Evolutionary conservation across 2,888 invertebrate genomes (phyloP), one percentile per base, ranked within the genome.

Genomic region (Brachynemurus nebulosus): DNA sequence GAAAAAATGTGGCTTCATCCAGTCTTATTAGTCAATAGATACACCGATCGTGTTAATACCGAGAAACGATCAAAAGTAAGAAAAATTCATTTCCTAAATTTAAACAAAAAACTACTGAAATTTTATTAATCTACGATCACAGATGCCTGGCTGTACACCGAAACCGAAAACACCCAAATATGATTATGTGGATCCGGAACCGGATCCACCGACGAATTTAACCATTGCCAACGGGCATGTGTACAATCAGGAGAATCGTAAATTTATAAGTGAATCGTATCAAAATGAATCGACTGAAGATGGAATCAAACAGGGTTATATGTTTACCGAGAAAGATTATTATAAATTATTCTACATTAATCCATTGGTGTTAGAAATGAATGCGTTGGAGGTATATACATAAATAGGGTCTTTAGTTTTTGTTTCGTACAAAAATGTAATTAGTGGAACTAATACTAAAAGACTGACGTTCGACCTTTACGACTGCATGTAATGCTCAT

Each of bases 1-100:
- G 68, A 72, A 3, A 78, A 78, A 55, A 67, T 80, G 57, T 72
- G 67, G 52, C 65, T 74, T 47, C 80, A 80, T 59, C 80, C 80
- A 1, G 74, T 81, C 3, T 78, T 80, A 60, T 70, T 74, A n/a
- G 76, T 77, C 53, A 75, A 76, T 69, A 58, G 68, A 34, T 71
- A 68, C 49, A 69, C 70, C 48, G 66, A 66, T 50, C 57, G 63
- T 44, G 57, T 71, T 48, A 69, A 71, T 47, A 62, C 62, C 9
- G 68, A 67, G 49, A 59, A 68, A 48, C 62, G n/a, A n/a, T n/a
- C n/a, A n/a, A n/a, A n/a, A n/a, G n/a, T n/a, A n/a, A n/a, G n/a
- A n/a, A n/a, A n/a, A n/a, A n/a, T n/a, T n/a, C n/a, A n/a, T n/a
- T n/a, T n/a, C n/a, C n/a, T n/a, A n/a, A n/a, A n/a, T n/a, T n/a